phyloP scores from a whole-genome alignment of 2,888 invertebrate genomes.

The Auanema freiburgensis region DNA sequence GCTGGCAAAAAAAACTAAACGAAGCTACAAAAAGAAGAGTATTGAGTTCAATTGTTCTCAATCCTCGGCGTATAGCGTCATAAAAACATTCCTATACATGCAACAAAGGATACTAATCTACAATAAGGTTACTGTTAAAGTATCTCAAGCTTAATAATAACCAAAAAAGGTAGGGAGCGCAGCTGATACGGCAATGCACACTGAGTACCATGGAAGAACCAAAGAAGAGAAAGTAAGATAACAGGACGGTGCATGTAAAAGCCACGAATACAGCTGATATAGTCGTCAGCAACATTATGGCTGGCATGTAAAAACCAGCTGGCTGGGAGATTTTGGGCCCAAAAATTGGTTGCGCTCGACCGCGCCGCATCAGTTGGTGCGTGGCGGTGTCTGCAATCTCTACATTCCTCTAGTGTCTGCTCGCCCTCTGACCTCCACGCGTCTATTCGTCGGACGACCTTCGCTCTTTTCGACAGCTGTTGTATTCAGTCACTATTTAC shows the following conservation, averaged over 20 bases:
- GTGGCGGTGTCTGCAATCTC: slow-evolving; percentile 16
- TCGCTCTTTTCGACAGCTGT: slow-evolving; percentile 24
- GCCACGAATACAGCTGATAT: background rate
- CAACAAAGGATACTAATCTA: too few species aligned
- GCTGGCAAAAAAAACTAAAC: too few species aligned
- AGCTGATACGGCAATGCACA: too few species aligned
- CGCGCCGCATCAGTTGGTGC: slow-evolving; percentile 24
- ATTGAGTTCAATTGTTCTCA: too few species aligned
- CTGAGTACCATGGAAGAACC: too few species aligned
- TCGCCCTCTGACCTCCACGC: slow-evolving; percentile 19
- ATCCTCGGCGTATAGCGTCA: too few species aligned
- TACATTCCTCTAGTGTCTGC: slow-evolving; percentile 2
- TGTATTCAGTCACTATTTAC: slow-evolving; percentile 7
- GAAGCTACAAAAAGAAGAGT: too few species aligned
- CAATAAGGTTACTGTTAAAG: too few species aligned
- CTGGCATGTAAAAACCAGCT: slow-evolving; percentile 19
- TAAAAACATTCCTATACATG: too few species aligned
- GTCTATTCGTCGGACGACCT: slow-evolving; percentile 17
- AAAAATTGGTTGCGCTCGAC: slow-evolving; percentile 17
- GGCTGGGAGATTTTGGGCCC: slow-evolving; percentile 20
- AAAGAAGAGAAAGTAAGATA: background rate
- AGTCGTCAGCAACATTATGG: background rate
- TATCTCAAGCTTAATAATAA: too few species aligned
- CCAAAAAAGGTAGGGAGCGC: too few species aligned
- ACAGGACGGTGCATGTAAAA: background rate